Conservation (phyloP, 2,113 vertebrate species). For the Colinus virginianus region DNA sequence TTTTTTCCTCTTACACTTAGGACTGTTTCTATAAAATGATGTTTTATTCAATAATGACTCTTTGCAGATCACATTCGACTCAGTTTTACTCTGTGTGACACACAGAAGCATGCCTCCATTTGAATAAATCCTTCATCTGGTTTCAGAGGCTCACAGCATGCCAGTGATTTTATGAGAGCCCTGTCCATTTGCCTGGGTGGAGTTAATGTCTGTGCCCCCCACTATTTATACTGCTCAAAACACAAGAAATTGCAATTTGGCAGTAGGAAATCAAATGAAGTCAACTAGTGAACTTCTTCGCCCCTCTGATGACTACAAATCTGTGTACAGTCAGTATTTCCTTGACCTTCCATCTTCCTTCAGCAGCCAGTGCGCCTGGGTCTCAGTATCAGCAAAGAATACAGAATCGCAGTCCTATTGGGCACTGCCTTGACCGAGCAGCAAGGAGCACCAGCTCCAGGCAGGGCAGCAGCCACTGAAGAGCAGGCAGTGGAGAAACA, state of each 20-base stretch:
- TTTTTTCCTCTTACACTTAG: not conserved
- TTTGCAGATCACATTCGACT: not conserved
- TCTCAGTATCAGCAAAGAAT: not conserved
- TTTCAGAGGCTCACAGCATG: not conserved
- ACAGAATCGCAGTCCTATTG: not conserved
- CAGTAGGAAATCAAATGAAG: not conserved
- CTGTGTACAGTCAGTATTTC: not conserved
- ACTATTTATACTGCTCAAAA: not conserved
- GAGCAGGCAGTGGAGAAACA: not conserved
- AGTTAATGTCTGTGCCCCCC: not conserved
- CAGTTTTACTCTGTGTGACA: not conserved
- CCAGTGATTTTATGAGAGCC: not conserved
- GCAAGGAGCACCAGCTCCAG: not conserved
- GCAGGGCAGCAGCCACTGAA: not conserved
- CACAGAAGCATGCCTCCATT: not conserved
- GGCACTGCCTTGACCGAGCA: not conserved
- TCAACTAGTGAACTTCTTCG: not conserved
- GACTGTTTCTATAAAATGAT: not conserved
- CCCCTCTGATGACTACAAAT: not conserved
- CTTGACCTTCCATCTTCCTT: not conserved
- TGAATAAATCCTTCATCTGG: not conserved
- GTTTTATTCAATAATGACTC: not conserved
- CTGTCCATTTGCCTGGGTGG: not conserved
- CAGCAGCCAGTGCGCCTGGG: not conserved
- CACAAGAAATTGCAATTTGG: not conserved